phyloP scores from a whole-genome alignment of 2,113 vertebrate species.

The Thamnaconus septentrionalis region DNA sequence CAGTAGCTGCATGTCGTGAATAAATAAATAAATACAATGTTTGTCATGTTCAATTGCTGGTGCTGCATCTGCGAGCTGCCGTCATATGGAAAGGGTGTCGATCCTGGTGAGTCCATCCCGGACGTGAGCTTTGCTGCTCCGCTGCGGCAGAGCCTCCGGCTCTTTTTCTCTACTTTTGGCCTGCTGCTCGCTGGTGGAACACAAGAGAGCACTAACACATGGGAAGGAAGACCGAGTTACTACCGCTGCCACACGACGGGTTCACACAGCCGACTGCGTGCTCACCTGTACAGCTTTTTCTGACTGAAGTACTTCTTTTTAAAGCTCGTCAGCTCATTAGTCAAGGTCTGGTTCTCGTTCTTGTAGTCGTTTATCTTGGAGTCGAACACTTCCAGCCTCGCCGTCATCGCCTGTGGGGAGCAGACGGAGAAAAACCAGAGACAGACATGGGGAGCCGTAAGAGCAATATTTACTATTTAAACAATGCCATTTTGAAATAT shows the following conservation, averaged over 20 bases:
- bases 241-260: not conserved
- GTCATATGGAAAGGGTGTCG: conserved; percentile 41
- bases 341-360: conserved; percentile 57
- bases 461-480: too few relatives aligned
- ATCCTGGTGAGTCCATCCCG: conserved; percentile 58
- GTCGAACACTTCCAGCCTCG: conserved; percentile 54
- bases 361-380: conserved; percentile 59
- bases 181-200: conserved; percentile 51
- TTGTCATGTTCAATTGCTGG: not conserved
- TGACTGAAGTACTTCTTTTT: conserved; percentile 66
- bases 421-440: too few relatives aligned
- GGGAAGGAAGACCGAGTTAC: not conserved
- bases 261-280: not conserved
- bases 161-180: conserved; percentile 35
- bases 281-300: conserved; percentile 63
- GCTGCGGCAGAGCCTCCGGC: conserved; percentile 50
- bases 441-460: too few relatives aligned
- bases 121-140: conserved; percentile 57
- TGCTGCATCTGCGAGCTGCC: not conserved
- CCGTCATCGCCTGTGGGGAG: conserved; percentile 37
- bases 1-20: not conserved
- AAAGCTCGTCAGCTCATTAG: conserved; percentile 47
- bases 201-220: conserved; percentile 10
- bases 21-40: not conserved
- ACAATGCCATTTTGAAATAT: too few relatives aligned